phyloP scores from a whole-genome alignment of 2,888 invertebrate genomes.

The Drosophila tanythrix region DNA sequence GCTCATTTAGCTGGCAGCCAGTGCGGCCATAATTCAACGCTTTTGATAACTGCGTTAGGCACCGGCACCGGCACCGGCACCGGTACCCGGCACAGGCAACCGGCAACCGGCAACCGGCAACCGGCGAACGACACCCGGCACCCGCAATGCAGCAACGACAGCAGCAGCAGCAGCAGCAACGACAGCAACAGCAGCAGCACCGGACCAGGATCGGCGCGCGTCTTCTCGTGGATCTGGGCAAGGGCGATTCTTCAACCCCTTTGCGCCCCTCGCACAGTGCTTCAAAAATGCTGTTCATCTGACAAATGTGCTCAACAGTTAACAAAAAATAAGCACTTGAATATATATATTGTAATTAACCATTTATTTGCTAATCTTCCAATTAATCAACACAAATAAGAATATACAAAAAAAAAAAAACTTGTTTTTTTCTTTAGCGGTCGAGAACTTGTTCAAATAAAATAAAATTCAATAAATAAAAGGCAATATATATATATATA shows the following conservation, averaged over 20 bases:
- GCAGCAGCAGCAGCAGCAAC: slow-evolving; percentile 26
- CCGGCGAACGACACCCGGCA: slow-evolving; percentile 27
- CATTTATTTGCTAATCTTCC: neutral
- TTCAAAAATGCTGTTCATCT: neutral
- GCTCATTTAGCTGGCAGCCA: slow-evolving; percentile 75
- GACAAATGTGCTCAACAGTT: neutral
- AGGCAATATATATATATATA: neutral
- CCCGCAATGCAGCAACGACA: slow-evolving; percentile 1
- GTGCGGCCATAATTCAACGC: slow-evolving; percentile 82
- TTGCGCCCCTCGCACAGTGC: slow-evolving; percentile 39
- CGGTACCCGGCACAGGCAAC: slow-evolving; percentile 15
- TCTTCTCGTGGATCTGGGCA: slow-evolving; percentile 63
- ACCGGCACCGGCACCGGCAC: slow-evolving; percentile 26
- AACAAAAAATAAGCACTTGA: neutral
- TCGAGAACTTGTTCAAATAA: neutral
- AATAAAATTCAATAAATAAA: too few relatives aligned
- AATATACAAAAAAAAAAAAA: neutral
- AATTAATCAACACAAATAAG: neutral
- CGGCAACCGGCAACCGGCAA: neutral
- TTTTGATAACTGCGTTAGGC: slow-evolving; percentile 79
- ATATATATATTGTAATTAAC: neutral
- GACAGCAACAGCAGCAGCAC: slow-evolving; percentile 2
- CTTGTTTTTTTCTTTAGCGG: neutral
- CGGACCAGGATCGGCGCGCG: slow-evolving; percentile 73
- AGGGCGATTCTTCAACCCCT: slow-evolving; percentile 32